Evolutionary conservation across 1,140 invertebrate genomes (phyloP).

Genomic region (Magallana angulata): DNA sequence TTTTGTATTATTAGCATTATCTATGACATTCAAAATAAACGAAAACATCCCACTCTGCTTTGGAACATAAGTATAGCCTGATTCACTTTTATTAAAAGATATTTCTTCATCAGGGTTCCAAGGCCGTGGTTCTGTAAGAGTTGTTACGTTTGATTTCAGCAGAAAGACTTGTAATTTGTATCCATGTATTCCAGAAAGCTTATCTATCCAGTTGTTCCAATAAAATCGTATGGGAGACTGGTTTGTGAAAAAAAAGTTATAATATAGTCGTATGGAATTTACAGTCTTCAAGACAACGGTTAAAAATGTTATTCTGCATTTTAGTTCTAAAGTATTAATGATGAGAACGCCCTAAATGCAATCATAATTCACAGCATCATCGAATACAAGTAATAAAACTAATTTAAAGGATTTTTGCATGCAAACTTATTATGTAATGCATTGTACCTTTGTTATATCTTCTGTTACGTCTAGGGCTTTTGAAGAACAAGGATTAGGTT

Average conservation of each 20-base stretch:
- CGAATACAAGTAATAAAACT: too few relatives aligned
- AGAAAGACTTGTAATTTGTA: slow-evolving; percentile 6
- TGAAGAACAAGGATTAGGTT: background rate
- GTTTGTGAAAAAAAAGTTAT: too few relatives aligned
- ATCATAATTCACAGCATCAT: too few relatives aligned
- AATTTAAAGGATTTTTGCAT: too few relatives aligned
- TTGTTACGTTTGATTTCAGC: background rate
- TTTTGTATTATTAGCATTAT: slow-evolving; percentile 30
- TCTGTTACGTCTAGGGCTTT: background rate
- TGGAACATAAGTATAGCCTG: slow-evolving; percentile 23
- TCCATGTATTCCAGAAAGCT: slow-evolving; percentile 11
- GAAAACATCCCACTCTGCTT: slow-evolving; percentile 19
- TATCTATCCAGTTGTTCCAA: slow-evolving; percentile 5
- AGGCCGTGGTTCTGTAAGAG: background rate
- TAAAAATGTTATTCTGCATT: too few relatives aligned
- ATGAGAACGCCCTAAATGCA: too few relatives aligned
- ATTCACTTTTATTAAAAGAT: background rate
- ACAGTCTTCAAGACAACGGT: too few relatives aligned
- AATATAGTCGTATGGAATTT: too few relatives aligned
- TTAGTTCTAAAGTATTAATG: too few relatives aligned
- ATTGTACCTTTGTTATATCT: background rate
- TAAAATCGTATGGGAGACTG: background rate
- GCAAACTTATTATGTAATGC: too few relatives aligned
- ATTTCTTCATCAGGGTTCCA: slow-evolving; percentile 17
- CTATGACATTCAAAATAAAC: slow-evolving; percentile 1